Base-by-base conservation (phyloP, 2,113 vertebrate genomes). In the Sander vitreus region DNA sequence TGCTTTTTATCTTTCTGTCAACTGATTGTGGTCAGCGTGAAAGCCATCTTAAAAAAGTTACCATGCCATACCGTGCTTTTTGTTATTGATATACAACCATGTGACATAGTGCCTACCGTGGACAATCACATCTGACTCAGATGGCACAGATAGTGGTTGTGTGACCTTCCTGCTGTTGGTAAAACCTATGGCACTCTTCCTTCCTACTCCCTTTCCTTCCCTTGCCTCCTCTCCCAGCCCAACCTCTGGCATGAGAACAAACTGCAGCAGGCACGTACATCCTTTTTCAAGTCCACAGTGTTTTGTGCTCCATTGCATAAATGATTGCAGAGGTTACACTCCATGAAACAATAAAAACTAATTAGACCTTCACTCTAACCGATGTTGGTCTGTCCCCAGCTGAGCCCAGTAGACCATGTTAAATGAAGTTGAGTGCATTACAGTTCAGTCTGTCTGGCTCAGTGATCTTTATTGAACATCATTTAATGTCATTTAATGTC, bases 91-190 rank as follows among this genome's bases (percentile, higher is more conserved):
- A 57, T 83, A 73, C 8, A 36, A 62, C 50, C n/a, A 43, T 73
- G 50, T 78, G 73, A 60, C 80, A 76, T 12, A 18, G 33, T 80
- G 78, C 48, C 80, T 64, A 62, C 60, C 45, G 18, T 76, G 25
- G 51, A 79, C 73, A 86, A 86, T 86, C 85, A 85, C 25, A 66
- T 79, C 47, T 76, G 47, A 76, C 58, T 87, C 55, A 87, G 85
- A 93, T 89, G 73, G 59, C 85, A 84, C 71, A 88, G 80, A 91
- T 87, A 88, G 79, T 75, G 62, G 57, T 71, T 63, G 55, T 88
- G 76, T 81, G 87, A 93, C 88, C 86, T 94, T 94, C 87, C 87
- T 92, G 81, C 81, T 65, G 68, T 70, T 83, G 59, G 74, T 85
- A 87, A 88, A 43, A 90, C 90, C 78, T 83, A 70, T 81, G 78